Conservation (phyloP, 2,797 vertebrate species). For the Hylomyscus alleni region DNA sequence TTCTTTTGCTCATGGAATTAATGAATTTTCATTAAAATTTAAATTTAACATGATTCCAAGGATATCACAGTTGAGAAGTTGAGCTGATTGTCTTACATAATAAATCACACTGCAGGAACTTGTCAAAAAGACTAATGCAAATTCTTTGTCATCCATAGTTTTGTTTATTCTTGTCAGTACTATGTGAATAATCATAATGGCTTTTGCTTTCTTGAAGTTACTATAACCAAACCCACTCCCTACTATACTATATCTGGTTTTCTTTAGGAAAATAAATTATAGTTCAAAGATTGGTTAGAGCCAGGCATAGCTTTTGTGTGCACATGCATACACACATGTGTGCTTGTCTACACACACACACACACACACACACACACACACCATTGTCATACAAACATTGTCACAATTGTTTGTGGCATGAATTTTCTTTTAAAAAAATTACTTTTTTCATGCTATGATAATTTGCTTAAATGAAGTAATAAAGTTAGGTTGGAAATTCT, state of each 20-base stretch:
- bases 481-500: slow-evolving; percentile 41
- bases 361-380: not conserved
- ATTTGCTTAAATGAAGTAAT: slow-evolving; percentile 8
- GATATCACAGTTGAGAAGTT: slow-evolving; percentile 80
- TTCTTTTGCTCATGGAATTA: slow-evolving; percentile 83
- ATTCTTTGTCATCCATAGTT: slow-evolving; percentile 57
- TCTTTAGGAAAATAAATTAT: slow-evolving; percentile 60
- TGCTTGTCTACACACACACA: too few species aligned
- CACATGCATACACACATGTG: not conserved
- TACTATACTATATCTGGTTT: slow-evolving; percentile 41
- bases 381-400: not conserved
- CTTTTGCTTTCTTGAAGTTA: slow-evolving; percentile 61
- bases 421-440: slow-evolving; percentile 46
- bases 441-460: slow-evolving; percentile 37
- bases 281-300: slow-evolving; percentile 31
- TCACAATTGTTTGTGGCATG: slow-evolving; percentile 24
- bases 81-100: slow-evolving; percentile 79
- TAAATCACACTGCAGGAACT: slow-evolving; percentile 78
- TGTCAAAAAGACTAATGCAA: slow-evolving; percentile 77
- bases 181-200: slow-evolving; percentile 69
- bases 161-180: slow-evolving; percentile 57
- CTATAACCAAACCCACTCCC: slow-evolving; percentile 59
- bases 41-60: slow-evolving; percentile 81
- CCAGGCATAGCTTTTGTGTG: not conserved
- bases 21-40: slow-evolving; percentile 87